These are phyloP conservation scores for Pantelozetes paolii DNA, from an alignment of 2,888 invertebrate species.

Conservation along the genomic window DNA sequence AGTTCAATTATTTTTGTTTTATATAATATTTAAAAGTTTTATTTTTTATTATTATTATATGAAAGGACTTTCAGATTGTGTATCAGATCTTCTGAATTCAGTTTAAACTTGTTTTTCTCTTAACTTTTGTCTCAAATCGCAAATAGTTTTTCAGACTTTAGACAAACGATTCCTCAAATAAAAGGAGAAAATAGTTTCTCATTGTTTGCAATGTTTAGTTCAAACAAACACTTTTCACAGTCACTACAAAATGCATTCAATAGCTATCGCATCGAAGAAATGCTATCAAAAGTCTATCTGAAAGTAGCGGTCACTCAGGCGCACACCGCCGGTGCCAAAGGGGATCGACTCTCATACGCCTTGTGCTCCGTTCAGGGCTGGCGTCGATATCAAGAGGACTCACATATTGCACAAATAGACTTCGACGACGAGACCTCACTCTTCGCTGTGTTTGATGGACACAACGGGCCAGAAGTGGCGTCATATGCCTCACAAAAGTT, in stretches of 20 bases:
- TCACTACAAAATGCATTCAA: background rate
- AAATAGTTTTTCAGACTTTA: too few species aligned
- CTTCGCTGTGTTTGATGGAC: constrained; percentile 98
- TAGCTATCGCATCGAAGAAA: constrained; percentile 7
- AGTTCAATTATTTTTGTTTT: too few species aligned
- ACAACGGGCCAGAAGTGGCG: constrained; percentile 91
- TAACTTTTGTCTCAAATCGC: too few species aligned
- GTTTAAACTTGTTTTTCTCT: too few species aligned
- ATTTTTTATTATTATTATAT: too few species aligned
- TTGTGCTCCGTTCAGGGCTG: constrained; percentile 17
- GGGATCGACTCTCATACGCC: background rate
- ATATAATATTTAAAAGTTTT: too few species aligned
- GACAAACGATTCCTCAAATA: too few species aligned
- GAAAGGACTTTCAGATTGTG: too few species aligned
- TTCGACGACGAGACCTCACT: constrained; percentile 74
- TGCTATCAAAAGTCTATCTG: constrained; percentile 17
- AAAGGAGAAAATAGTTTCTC: too few species aligned
- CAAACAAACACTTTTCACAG: background rate
- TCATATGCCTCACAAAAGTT: constrained; percentile 78
- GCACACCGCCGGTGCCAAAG: background rate
- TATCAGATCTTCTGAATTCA: too few species aligned
- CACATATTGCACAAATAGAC: constrained; percentile 84
- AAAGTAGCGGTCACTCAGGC: constrained; percentile 23
- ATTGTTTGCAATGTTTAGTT: constrained; percentile 28
- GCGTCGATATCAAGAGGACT: constrained; percentile 65